Base-by-base conservation (phyloP, 2,797 vertebrate species). In the Xenopus petersii region DNA sequence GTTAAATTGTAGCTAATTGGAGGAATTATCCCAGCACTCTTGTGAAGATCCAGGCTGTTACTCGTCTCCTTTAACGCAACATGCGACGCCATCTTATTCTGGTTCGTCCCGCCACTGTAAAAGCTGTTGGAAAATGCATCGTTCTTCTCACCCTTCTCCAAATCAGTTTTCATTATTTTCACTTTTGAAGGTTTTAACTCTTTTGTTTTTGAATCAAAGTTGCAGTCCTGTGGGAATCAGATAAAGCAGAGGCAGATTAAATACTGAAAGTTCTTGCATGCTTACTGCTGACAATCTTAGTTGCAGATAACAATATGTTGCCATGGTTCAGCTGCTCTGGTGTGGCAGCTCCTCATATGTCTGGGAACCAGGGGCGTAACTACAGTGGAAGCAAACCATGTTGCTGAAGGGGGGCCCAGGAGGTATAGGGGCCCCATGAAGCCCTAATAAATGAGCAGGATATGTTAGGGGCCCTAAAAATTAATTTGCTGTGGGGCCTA, bases 1-100 rank as follows among this genome's bases (percentile, higher is more conserved):
- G 88, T 84, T 75, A 86, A 80, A 54, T 73, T 89, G 64, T 83
- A 86, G 12, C 3, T 71, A 58, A 92, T 90, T 10, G 87, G 88
- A 68, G 91, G 91, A 36, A 93, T 91, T 0, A 84, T 75, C 21
- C 72, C 36, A 0, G 73, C 33, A 42, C 62, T 89, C 81, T 82
- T 89, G 17, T 76, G 0, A 0, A 76, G 85, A 51, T 89, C 87
- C 75, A 85, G 12, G 0, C 21, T 76, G 70, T 80, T 84, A 74
- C 74, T 83, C 64, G 82, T 79, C 3, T 89, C 87, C 74, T 82
- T 86, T 10, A 86, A 73, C 70, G 66, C 81, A 24, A 80, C 73
- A 6, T 85, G 86, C 79, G 88, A 77, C 72, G 81, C 80, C 7
- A 71, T 71, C 82, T 84, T 88, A 47, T 82, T 62, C 0, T 79